Base-by-base conservation (phyloP, 2,797 vertebrate genomes). In the Notolepis coatsorum region DNA sequence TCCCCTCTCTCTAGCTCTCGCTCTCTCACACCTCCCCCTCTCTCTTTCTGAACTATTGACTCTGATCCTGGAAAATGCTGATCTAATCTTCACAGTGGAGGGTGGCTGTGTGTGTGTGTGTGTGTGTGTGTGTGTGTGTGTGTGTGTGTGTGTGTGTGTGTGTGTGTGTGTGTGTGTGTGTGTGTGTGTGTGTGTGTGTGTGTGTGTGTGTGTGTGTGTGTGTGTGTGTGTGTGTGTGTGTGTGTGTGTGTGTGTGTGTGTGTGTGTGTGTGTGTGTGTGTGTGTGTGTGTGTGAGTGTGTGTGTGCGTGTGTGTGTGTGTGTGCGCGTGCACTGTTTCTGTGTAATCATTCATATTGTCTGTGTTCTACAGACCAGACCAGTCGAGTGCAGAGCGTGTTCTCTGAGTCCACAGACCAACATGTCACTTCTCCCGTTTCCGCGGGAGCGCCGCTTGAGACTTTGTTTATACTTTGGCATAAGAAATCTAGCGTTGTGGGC, bases 21-120 rank as follows among this genome's bases (percentile, higher is more conserved):
- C 13, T 60, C 10, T 7, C 1, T 57, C 33, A 24, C 17, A 7
- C 28, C 18, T 7, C 13, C 33, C 6, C 2, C 31, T 21, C 47
- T 59, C 21, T 50, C 25, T 45, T 31, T 47, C 53, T 65, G 49
- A 65, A 55, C 50, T 43, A 21, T 23, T 54, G 35, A 49, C n/a
- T n/a, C n/a, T n/a, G n/a, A n/a, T n/a, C n/a, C n/a, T n/a, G n/a
- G n/a, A n/a, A n/a, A n/a, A n/a, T n/a, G n/a, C n/a, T n/a, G n/a
- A n/a, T n/a, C n/a, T n/a, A n/a, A n/a, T n/a, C n/a, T n/a, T n/a
- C n/a, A n/a, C n/a, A n/a, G n/a, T n/a, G 38, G 30, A 27, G 28
- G 42, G 9, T 30, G 17, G 7, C 12, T 12, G 17, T 28, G 31
- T 33, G 39, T 57, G 17, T 56, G 23, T 30, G 56, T 48, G 43